These are phyloP conservation scores for Eciton burchellii DNA, from an alignment of 1,140 invertebrate genomes.

Conservation along the genomic window DNA sequence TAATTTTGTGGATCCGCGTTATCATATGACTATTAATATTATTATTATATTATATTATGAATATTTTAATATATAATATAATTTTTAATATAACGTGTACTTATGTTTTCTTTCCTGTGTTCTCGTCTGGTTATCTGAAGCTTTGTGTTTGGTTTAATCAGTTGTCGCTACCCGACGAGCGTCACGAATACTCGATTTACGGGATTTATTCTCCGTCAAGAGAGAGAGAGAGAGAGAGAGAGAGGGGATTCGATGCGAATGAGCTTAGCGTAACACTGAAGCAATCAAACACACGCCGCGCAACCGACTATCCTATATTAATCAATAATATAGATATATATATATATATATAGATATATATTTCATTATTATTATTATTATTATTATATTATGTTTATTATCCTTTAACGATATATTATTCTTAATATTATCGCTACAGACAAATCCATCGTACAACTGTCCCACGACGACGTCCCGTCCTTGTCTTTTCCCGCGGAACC, in stretches of 20 bases:
- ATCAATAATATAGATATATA: conserved; percentile 65
- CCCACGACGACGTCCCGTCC: conserved; percentile 15
- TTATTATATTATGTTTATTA: conserved; percentile 72
- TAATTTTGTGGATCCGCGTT: conserved; percentile 84
- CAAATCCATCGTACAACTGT: conserved; percentile 6
- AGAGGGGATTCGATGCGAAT: too few species aligned
- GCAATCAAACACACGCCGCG: conserved; percentile 42
- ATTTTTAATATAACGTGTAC: conserved; percentile 82
- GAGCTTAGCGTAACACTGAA: conserved; percentile 48
- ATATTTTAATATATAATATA: conserved; percentile 86
- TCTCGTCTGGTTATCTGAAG: conserved; percentile 73
- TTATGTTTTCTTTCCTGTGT: conserved; percentile 80
- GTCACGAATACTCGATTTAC: conserved; percentile 19
- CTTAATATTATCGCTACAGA: conserved; percentile 17
- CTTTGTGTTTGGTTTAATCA: conserved; percentile 68
- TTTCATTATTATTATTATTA: conserved; percentile 61
- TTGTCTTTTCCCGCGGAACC: conserved; percentile 1
- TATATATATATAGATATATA: conserved; percentile 50
- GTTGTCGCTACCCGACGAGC: conserved; percentile 19
- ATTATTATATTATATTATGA: conserved; percentile 82
- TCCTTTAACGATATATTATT: conserved; percentile 64
- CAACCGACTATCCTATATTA: conserved; percentile 61
- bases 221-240: too few species aligned
- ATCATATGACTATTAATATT: conserved; percentile 83
- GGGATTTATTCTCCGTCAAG: conserved; percentile 9